Base-by-base conservation (phyloP, 2,113 vertebrate genomes). In the Gnathonemus echidnorhynchus region DNA sequence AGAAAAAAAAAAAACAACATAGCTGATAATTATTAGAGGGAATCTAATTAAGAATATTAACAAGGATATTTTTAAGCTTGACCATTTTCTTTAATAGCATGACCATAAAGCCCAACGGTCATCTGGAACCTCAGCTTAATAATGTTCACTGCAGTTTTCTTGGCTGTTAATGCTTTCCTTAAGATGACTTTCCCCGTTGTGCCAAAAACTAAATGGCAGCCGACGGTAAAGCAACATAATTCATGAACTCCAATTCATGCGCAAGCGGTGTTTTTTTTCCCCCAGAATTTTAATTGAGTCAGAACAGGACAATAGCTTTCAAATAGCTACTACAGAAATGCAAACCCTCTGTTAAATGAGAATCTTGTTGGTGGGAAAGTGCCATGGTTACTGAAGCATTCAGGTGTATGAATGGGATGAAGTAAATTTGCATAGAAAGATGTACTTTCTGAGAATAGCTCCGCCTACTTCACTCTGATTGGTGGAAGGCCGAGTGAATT, bases 61-160 rank as follows among this genome's bases (percentile, higher is more conserved):
- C 83, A 48, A 85, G 48, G 45, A 39, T 46, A 46, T 48, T 85
- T 85, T 48, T 48, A 9, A 10, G 42, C 1, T 3, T 85, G 83
- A 48, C 46, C 8, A 48, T 85, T 85, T 45, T 45, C 19, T 85
- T 85, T 48, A 45, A 85, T 46, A 24, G 80, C 19, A 9, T 39
- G 45, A 42, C 80, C 46, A 48, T 85, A 42, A 85, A 85, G 83
- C 83, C 74, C 24, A 46, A 27, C 3, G 42, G 83, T 85, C 83
- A 85, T 85, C 83, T 1, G 42, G 83, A 85, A 48, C 21, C 19
- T 21, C 19, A n/a, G 15, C 83, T 48, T 85, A 85, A 85, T 85
- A 85, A 85, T 85, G 83, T 85, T n/a, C 83, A 24, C 21, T 45
- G 83, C 45, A 85, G 21, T 85, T 85, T 46, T 48, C 83, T 85